Evolutionary conservation across 2,888 invertebrate genomes (phyloP).

Genomic region (Calliopum simillimum): DNA sequence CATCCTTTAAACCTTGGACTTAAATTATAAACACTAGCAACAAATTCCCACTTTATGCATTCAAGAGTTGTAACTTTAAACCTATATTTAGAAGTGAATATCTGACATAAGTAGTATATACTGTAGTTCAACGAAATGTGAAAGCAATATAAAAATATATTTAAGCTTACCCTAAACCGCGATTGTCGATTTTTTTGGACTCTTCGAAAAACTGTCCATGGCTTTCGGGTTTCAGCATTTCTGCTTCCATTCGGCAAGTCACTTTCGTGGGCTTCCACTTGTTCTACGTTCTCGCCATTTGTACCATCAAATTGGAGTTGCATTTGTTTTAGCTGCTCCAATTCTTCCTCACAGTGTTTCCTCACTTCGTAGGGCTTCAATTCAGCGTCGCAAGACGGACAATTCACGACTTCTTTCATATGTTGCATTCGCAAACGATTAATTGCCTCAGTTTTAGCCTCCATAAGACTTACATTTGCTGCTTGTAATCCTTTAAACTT

Average conservation of each 20-base stretch:
- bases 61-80: too few relatives aligned
- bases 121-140: neutral
- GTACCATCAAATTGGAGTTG: conserved; percentile 28
- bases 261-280: neutral
- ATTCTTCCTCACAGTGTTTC: conserved; percentile 82
- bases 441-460: conserved; percentile 30
- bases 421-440: conserved; percentile 42
- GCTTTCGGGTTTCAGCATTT: conserved; percentile 47
- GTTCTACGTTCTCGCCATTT: conserved; percentile 3
- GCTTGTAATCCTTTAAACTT: neutral
- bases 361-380: conserved; percentile 86
- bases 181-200: conserved; percentile 80
- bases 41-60: too few relatives aligned
- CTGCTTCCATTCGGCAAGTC: conserved; percentile 15
- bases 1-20: too few relatives aligned
- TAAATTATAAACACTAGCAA: too few relatives aligned
- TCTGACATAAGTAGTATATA: too few relatives aligned
- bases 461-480: conserved; percentile 28
- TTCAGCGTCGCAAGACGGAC: conserved; percentile 90
- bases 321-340: conserved; percentile 73
- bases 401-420: conserved; percentile 70
- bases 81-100: too few relatives aligned
- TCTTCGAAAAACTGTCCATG: conserved; percentile 81
- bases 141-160: conserved; percentile 26
- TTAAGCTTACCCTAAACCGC: conserved; percentile 68